Evolutionary conservation across 2,797 vertebrate species (phyloP).

Genomic region (Alectoris magna): DNA sequence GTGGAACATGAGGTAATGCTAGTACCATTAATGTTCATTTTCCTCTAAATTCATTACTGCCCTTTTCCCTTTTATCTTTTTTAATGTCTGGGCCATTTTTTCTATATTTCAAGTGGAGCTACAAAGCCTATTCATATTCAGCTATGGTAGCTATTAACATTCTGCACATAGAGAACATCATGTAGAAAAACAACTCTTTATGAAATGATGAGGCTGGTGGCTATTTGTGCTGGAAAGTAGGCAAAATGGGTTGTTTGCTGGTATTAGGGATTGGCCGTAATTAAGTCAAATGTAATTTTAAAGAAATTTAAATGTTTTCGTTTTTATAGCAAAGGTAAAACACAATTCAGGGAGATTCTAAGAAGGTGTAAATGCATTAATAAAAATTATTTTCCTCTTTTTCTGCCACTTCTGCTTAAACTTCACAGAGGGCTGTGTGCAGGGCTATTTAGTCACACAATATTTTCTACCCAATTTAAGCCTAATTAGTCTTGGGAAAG

Average conservation of each 20-base stretch:
- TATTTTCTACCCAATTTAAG: slow-evolving; percentile 59
- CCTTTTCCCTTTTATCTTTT: slow-evolving; percentile 99
- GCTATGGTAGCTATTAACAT: slow-evolving; percentile 85
- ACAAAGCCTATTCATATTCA: slow-evolving; percentile 89
- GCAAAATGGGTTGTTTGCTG: slow-evolving; percentile 69
- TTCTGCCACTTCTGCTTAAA: not conserved
- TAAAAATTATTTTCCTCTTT: slow-evolving; percentile 29
- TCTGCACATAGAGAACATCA: slow-evolving; percentile 84
- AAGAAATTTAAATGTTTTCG: slow-evolving; percentile 86
- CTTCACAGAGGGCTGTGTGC: not conserved
- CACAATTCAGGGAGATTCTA: slow-evolving; percentile 71
- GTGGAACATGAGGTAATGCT: slow-evolving; percentile 99
- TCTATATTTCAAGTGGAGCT: slow-evolving; percentile 93
- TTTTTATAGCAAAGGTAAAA: slow-evolving; percentile 80
- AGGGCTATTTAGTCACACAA: slow-evolving; percentile 21
- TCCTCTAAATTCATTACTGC: slow-evolving; percentile 99
- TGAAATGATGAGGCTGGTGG: slow-evolving; percentile 77
- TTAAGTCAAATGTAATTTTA: slow-evolving; percentile 84
- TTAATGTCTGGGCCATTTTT: slow-evolving; percentile 94
- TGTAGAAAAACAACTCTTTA: slow-evolving; percentile 83
- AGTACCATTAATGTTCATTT: slow-evolving; percentile 99
- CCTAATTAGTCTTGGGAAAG: slow-evolving; percentile 69
- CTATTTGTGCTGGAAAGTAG: slow-evolving; percentile 70
- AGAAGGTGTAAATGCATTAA: slow-evolving; percentile 68
- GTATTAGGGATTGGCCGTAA: slow-evolving; percentile 77